Conservation (phyloP, 2,113 vertebrate species). For the Phrynocephalus versicolor region DNA sequence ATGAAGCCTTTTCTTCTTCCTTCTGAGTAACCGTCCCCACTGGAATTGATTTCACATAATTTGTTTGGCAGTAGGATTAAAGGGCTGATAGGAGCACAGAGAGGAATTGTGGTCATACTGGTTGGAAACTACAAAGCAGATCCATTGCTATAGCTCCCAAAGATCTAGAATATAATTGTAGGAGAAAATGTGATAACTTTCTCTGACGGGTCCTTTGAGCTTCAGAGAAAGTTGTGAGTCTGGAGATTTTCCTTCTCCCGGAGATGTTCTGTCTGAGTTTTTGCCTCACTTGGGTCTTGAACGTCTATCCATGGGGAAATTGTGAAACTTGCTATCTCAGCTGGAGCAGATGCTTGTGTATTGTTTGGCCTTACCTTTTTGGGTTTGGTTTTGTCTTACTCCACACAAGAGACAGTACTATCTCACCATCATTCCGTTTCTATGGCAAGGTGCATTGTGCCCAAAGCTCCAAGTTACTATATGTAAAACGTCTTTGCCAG, state of each 20-base stretch:
- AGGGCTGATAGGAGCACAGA: neutral
- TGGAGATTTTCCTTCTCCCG: neutral
- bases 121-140: too few species aligned
- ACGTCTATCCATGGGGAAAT: neutral
- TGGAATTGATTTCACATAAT: neutral
- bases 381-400: too few species aligned
- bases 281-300: neutral
- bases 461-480: neutral
- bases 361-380: too few species aligned
- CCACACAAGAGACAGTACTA: too few species aligned
- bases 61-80: neutral
- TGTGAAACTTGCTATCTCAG: neutral
- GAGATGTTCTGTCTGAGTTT: neutral
- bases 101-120: neutral
- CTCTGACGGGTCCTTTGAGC: neutral
- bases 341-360: too few species aligned
- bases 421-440: neutral
- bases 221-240: neutral
- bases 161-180: neutral
- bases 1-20: neutral
- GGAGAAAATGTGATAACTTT: neutral
- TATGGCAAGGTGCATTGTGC: neutral
- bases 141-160: neutral
- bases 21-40: neutral
- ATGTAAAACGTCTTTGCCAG: neutral